Evolutionary conservation across 2,888 invertebrate species (phyloP).

Genomic region (Deroplatys truncata): DNA sequence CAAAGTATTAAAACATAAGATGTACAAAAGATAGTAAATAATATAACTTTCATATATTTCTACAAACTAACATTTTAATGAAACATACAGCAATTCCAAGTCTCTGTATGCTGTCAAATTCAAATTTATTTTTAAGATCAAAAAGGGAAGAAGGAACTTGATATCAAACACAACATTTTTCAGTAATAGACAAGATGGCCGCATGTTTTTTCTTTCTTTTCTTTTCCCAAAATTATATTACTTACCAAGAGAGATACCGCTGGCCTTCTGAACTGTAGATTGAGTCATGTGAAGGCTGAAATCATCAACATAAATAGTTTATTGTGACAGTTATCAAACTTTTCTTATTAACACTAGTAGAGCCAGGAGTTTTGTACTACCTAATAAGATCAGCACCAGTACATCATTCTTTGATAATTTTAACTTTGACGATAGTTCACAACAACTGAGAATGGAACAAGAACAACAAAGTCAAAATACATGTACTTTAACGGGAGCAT

Average conservation of each 20-base stretch:
- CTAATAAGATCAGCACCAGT: too few relatives aligned
- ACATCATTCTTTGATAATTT: too few relatives aligned
- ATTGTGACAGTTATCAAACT: too few relatives aligned
- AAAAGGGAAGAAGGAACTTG: slow-evolving; percentile 12
- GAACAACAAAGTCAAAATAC: too few relatives aligned
- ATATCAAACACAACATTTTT: slow-evolving; percentile 12
- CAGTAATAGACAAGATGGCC: slow-evolving; percentile 20
- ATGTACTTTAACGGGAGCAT: too few relatives aligned
- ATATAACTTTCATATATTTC: background rate
- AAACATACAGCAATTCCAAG: background rate
- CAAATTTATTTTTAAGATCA: background rate
- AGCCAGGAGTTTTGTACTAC: too few relatives aligned
- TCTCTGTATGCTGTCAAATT: background rate
- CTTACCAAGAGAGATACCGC: slow-evolving; percentile 18
- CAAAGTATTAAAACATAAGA: background rate
- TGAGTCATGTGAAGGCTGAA: slow-evolving; percentile 20
- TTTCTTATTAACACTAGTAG: too few relatives aligned
- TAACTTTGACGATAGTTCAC: too few relatives aligned
- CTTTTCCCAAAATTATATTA: background rate
- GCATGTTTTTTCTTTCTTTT: slow-evolving; percentile 16
- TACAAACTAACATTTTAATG: background rate
- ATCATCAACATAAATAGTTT: background rate
- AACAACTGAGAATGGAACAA: too few relatives aligned
- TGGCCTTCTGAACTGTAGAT: slow-evolving; percentile 9
- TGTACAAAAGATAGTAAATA: background rate